Evolutionary conservation across 2,113 vertebrate genomes (phyloP).

Genomic region (Platanista minor): DNA sequence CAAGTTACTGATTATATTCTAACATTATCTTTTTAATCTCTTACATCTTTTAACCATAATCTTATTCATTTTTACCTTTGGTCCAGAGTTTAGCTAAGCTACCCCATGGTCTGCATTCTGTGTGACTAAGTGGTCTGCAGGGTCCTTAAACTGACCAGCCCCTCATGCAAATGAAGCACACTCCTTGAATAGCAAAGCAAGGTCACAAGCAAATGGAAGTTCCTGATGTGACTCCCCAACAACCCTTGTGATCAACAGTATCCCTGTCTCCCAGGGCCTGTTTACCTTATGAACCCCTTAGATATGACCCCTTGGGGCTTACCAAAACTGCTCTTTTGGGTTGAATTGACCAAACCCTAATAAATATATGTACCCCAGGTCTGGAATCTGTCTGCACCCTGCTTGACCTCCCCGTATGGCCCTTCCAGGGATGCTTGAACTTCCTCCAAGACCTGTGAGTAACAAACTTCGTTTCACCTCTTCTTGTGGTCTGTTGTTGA

Average conservation of each 20-base stretch:
- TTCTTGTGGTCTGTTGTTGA: neutral
- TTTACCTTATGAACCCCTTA: neutral
- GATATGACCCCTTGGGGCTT: neutral
- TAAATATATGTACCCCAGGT: neutral
- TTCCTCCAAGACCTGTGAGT: neutral
- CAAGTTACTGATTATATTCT: neutral
- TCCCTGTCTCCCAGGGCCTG: neutral
- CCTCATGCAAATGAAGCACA: neutral
- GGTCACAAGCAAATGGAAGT: neutral
- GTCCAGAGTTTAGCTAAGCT: neutral
- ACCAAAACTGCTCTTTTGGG: neutral
- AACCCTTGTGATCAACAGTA: neutral
- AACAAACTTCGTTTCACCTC: neutral
- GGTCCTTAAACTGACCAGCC: neutral
- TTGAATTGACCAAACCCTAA: neutral
- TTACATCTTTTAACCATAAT: neutral
- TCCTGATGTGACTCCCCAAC: neutral
- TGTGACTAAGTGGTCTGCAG: neutral
- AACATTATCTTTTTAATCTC: neutral
- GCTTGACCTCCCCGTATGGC: neutral
- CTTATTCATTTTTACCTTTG: neutral
- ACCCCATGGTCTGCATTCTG: neutral
- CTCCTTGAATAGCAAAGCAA: neutral
- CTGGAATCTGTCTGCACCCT: neutral
- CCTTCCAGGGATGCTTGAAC: neutral